Evolutionary conservation across 2,797 vertebrate genomes (phyloP), one percentile per base, ranked within the genome.

Genomic region (Rhinichthys osculus): DNA sequence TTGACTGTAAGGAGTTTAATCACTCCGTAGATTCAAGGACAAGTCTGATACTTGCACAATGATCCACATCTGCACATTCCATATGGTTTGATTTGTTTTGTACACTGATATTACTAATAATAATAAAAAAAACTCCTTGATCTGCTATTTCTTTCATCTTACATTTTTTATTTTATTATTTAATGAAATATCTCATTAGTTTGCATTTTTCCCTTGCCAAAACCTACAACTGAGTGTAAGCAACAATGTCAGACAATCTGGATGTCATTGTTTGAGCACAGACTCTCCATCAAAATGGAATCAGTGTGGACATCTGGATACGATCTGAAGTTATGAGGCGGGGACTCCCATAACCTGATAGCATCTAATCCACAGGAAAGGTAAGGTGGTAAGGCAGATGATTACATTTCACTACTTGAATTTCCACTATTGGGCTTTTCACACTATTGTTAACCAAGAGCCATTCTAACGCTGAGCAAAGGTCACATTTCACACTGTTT

Each of bases 281-380:
- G 47, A 27, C 47, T 57, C 13, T 69, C 19, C 79, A 81, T 81
- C 23, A 40, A 23, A 52, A 69, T 70, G 52, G 50, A 82, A 33
- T 62, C 70, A 67, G 40, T 17, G 21, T 82, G 88, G 88, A 94
- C 92, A 94, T 94, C 93, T 95, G 95, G 93, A 92, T 92, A 89
- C 90, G 90, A 94, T 93, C 92, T 82, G 81, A 83, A 84, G 86
- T 72, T 54, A 50, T 7, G 86, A 74, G 74, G 64, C 57, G 38
- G 42, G 38, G 66, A 84, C 66, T 54, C 64, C 27, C 14, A 70
- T 70, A 70, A 81, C 64, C 64, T 70, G 79, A 81, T 70, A 83
- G 80, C 52, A 64, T 64, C 81, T 83, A 57, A 57, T 50, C 82
- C 76, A 50, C 64, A 82, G 70, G 50, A 82, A 52, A 83, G 62